A percentile compares a stretch with the other conserved stretches of the same genome.
phyloP scores from a whole-genome alignment of 1,140 invertebrate species.

The Apocrypta bakeri region DNA sequence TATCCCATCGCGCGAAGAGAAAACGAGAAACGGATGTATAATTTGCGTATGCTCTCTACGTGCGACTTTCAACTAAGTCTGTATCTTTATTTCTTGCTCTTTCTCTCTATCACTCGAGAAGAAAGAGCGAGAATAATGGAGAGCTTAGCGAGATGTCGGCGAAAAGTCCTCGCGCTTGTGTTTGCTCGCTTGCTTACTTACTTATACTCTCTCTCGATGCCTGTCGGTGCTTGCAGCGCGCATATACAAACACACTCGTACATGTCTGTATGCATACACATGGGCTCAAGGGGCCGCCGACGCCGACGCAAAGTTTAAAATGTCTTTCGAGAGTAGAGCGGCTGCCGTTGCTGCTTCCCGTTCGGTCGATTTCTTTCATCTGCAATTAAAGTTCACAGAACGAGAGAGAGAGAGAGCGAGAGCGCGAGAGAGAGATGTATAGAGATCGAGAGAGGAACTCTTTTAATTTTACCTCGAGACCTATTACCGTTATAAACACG shows the following conservation, averaged over 20 bases:
- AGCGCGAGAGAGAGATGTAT: no score
- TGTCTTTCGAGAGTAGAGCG: constrained; percentile 41
- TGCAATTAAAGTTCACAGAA: constrained; percentile 37
- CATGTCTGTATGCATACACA: background rate
- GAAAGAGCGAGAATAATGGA: constrained; percentile 35
- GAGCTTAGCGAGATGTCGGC: constrained; percentile 39
- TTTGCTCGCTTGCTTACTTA: constrained; percentile 17
- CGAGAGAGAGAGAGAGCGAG: background rate
- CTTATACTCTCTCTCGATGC: background rate
- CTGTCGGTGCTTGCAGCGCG: constrained; percentile 6
- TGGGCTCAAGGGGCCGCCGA: background rate
- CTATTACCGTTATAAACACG: constrained; percentile 49
- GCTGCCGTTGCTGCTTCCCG: constrained; percentile 31
- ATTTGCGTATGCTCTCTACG: background rate
- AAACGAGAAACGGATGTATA: background rate
- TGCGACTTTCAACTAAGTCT: background rate
- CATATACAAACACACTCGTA: constrained; percentile 8
- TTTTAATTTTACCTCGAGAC: constrained; percentile 36
- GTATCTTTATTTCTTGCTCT: background rate
- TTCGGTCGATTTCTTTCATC: constrained; percentile 51
- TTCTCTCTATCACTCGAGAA: background rate
- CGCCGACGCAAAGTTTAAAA: constrained; percentile 20
- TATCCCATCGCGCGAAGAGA: background rate
- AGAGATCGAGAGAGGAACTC: constrained; percentile 4
- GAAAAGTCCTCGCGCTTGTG: constrained; percentile 32